A percentile compares a stretch with the other conserved stretches of the same genome.
Conservation (phyloP, 2,113 vertebrate species). For the Leucoraja erinaceus region DNA sequence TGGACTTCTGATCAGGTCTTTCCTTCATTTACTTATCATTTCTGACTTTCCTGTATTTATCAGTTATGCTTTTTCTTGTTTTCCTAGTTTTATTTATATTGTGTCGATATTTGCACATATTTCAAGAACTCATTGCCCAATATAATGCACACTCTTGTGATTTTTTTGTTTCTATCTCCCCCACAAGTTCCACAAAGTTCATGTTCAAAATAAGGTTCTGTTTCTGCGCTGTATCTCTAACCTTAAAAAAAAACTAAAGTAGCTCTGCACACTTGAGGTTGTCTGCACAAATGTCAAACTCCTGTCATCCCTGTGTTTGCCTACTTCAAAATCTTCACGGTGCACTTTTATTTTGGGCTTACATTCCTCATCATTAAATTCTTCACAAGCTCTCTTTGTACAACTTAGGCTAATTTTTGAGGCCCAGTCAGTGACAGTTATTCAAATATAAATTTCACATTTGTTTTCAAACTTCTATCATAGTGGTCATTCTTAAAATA, state of each 20-base stretch:
- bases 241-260: no score
- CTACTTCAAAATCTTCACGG: background rate
- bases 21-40: no score
- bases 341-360: background rate
- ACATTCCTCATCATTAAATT: background rate
- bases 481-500: background rate
- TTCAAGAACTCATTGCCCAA: background rate
- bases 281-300: background rate
- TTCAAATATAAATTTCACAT: background rate
- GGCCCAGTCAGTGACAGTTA: background rate
- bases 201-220: background rate
- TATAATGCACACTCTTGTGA: background rate
- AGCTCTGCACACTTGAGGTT: background rate
- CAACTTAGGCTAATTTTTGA: background rate
- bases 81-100: no score
- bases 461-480: background rate
- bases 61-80: no score
- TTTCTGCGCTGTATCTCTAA: no score
- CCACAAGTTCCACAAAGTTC: background rate
- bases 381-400: background rate
- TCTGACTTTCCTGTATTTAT: no score
- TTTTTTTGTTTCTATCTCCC: background rate
- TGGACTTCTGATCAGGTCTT: no score
- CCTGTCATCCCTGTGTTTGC: background rate
- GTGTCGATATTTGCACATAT: background rate